Evolutionary conservation across 1,140 invertebrate species (phyloP).

Genomic region (Rhopalosiphum maidis): DNA sequence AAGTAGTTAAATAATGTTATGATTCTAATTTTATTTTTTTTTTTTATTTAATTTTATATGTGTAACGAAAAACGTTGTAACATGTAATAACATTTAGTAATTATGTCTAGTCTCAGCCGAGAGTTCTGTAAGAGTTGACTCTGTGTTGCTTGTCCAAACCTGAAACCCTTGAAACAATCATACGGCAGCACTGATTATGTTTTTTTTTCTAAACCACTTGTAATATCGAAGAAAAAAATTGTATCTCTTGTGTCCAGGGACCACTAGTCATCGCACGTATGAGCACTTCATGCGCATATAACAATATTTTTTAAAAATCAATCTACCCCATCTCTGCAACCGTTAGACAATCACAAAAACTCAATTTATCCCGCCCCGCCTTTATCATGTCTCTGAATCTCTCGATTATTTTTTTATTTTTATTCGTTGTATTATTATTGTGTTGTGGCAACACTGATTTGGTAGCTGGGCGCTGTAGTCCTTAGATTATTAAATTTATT

Average conservation of each 20-base stretch:
- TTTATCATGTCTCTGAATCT: not conserved
- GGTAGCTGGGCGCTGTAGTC: slow-evolving; percentile 50
- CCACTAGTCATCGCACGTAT: slow-evolving; percentile 35
- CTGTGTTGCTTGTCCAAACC: slow-evolving; percentile 42
- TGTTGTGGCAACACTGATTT: slow-evolving; percentile 52
- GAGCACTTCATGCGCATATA: not conserved
- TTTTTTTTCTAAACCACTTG: slow-evolving; percentile 46
- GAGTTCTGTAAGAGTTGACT: slow-evolving; percentile 42
- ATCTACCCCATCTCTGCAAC: not conserved
- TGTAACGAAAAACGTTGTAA: slow-evolving; percentile 36
- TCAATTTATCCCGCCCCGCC: not conserved
- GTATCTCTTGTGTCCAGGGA: slow-evolving; percentile 35
- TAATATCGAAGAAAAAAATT: not conserved
- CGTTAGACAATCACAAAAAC: slow-evolving; percentile 49
- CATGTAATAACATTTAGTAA: slow-evolving; percentile 48
- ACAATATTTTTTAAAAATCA: not conserved
- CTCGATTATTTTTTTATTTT: not conserved
- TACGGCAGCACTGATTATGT: slow-evolving; percentile 51
- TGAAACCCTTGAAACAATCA: slow-evolving; percentile 35
- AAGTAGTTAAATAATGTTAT: slow-evolving; percentile 22
- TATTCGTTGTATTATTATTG: slow-evolving; percentile 36
- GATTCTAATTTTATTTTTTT: slow-evolving; percentile 8
- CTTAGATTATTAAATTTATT: slow-evolving; percentile 47
- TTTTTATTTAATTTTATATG: not conserved
- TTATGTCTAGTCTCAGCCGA: slow-evolving; percentile 47